Evolutionary conservation across 2,888 invertebrate genomes (phyloP).

Genomic region (Drosophila mulleri): DNA sequence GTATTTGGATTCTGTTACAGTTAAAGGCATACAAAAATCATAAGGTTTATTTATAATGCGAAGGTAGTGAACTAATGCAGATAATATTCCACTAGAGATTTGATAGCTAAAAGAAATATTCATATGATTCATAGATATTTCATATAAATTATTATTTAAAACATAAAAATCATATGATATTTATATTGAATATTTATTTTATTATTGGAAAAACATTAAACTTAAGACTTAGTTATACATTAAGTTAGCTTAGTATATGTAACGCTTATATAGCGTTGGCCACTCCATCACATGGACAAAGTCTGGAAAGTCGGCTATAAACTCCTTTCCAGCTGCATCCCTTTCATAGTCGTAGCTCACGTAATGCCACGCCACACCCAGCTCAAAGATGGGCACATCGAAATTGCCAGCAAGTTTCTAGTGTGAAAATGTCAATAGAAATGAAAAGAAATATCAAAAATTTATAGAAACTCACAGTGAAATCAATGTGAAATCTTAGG

Average conservation of each 20-base stretch:
- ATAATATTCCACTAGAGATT: too few relatives aligned
- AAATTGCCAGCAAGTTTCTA: constrained; percentile 53
- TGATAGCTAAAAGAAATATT: neutral
- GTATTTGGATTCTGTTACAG: too few relatives aligned
- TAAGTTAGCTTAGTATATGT: constrained; percentile 64
- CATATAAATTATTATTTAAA: neutral
- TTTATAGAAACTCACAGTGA: constrained; percentile 53
- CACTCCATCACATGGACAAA: constrained; percentile 86
- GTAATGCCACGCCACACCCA: constrained; percentile 86
- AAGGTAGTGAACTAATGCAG: too few relatives aligned
- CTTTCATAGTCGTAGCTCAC: constrained; percentile 85
- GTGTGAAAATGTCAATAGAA: neutral
- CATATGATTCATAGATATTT: neutral
- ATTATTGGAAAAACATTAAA: neutral
- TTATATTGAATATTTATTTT: neutral
- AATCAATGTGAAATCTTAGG: constrained; percentile 75
- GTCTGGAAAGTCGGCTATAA: constrained; percentile 86
- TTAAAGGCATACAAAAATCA: neutral
- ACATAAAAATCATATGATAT: too few relatives aligned
- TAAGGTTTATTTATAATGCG: neutral
- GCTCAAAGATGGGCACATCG: constrained; percentile 79
- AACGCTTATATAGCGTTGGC: constrained; percentile 85
- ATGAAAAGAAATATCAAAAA: neutral
- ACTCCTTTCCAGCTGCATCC: constrained; percentile 84
- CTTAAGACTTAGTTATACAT: neutral